phyloP scores from a whole-genome alignment of 1,140 invertebrate species.

The Paramacrobiotus metropolitanus region DNA sequence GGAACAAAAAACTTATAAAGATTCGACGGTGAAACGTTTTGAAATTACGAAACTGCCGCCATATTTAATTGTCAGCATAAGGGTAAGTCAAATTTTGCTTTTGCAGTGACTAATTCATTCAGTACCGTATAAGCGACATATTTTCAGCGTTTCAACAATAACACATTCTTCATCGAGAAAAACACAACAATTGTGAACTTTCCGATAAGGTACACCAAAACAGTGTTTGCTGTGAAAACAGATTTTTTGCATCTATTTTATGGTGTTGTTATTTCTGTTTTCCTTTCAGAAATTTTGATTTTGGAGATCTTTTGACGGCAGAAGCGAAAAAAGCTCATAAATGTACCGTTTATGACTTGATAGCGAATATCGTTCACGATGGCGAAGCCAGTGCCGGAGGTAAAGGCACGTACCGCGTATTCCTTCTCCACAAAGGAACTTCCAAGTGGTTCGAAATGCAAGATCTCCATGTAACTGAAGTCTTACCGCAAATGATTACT shows the following conservation, averaged over 20 bases:
- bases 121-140: neutral
- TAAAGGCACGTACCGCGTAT: constrained; percentile 62
- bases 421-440: constrained; percentile 70
- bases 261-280: too few species aligned
- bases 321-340: constrained; percentile 31
- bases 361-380: constrained; percentile 95
- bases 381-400: constrained; percentile 78
- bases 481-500: constrained; percentile 97
- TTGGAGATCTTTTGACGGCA: constrained; percentile 63
- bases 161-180: constrained; percentile 95
- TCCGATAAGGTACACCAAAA: constrained; percentile 88
- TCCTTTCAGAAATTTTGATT: constrained; percentile 79
- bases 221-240: too few species aligned
- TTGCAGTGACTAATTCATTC: neutral
- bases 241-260: too few species aligned
- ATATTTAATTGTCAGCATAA: constrained; percentile 91
- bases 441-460: constrained; percentile 83
- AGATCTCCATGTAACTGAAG: constrained; percentile 92
- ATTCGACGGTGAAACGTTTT: constrained; percentile 89
- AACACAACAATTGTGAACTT: constrained; percentile 99
- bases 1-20: constrained; percentile 98
- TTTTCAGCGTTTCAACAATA: constrained; percentile 76
- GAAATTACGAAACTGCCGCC: constrained; percentile 80
- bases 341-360: constrained; percentile 72
- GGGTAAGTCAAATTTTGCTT: constrained; percentile 27